Conservation (phyloP, 2,797 vertebrate genomes). For the Pelodytes ibericus region DNA sequence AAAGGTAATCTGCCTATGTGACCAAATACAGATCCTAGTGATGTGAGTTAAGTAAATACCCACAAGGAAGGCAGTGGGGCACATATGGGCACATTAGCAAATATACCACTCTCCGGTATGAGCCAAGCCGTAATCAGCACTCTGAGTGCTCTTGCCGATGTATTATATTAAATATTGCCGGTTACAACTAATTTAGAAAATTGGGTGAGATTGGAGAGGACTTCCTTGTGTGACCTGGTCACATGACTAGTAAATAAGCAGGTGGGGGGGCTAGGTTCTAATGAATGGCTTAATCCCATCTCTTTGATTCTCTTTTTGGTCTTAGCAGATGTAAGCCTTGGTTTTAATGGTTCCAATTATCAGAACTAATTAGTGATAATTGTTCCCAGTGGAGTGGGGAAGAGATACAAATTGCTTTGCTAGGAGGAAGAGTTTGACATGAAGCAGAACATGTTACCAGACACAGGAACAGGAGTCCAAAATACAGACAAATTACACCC, state of each 20-base stretch:
- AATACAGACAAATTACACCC: slow-evolving; percentile 19
- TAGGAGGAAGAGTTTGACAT: slow-evolving; percentile 43
- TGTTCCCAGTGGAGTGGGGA: slow-evolving; percentile 44
- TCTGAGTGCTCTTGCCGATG: too few relatives aligned
- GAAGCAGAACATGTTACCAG: slow-evolving; percentile 52
- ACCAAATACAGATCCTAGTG: too few relatives aligned
- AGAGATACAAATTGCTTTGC: slow-evolving; percentile 46
- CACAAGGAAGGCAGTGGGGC: too few relatives aligned
- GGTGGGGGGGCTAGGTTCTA: neutral
- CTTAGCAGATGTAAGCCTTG: slow-evolving; percentile 48
- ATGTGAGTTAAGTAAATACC: too few relatives aligned
- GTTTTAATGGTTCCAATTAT: slow-evolving; percentile 56
- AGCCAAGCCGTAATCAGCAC: too few relatives aligned
- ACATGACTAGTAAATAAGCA: slow-evolving; percentile 15
- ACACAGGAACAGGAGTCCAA: slow-evolving; percentile 15
- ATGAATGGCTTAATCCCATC: slow-evolving; percentile 48
- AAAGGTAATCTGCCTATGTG: too few relatives aligned
- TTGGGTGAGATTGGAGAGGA: neutral
- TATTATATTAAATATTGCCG: neutral
- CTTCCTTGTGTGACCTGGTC: slow-evolving; percentile 1
- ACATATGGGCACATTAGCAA: too few relatives aligned
- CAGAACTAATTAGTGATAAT: slow-evolving; percentile 52
- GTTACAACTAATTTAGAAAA: neutral
- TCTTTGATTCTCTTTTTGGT: slow-evolving; percentile 38
- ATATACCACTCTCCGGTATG: too few relatives aligned